Conservation (phyloP, 2,797 vertebrate species). For the Discoglossus pictus region DNA sequence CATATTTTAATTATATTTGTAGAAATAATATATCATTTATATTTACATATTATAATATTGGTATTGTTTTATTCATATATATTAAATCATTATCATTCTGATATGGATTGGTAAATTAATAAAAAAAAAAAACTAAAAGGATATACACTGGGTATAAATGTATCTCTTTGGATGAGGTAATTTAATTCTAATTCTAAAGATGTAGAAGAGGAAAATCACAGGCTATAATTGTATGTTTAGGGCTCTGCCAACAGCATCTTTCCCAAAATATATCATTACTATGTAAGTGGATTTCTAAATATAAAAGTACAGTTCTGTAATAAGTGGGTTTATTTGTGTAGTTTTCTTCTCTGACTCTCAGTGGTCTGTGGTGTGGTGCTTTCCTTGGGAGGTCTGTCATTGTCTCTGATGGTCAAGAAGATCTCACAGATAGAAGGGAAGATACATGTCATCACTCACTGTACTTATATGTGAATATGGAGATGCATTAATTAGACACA, state of each 20-base stretch:
- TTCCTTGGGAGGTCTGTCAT: background rate
- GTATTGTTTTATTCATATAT: too few species aligned
- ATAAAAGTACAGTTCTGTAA: slow-evolving; percentile 37
- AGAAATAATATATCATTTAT: too few species aligned
- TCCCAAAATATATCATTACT: slow-evolving; percentile 41
- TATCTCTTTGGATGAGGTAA: slow-evolving; percentile 15
- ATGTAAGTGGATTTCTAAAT: slow-evolving; percentile 49
- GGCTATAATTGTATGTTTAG: slow-evolving; percentile 45
- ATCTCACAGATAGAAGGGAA: too few species aligned
- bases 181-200: slow-evolving; percentile 46
- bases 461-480: too few species aligned
- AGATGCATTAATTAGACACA: too few species aligned
- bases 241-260: slow-evolving; percentile 34
- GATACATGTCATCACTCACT: too few species aligned
- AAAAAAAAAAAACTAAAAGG: too few species aligned
- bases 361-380: slow-evolving; percentile 15
- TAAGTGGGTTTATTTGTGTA: slow-evolving; percentile 22
- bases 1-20: too few species aligned
- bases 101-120: too few species aligned
- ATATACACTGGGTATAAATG: background rate
- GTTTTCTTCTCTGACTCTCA: slow-evolving; percentile 24
- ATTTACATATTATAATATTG: too few species aligned
- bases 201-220: slow-evolving; percentile 17
- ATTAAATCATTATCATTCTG: too few species aligned
- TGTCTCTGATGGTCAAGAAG: too few species aligned